Percentiles rank a stretch among this genome's conserved stretches.
These are phyloP conservation scores for Caenorhabditis latens DNA, from an alignment of 1,140 invertebrate species.

Conservation along the genomic window DNA sequence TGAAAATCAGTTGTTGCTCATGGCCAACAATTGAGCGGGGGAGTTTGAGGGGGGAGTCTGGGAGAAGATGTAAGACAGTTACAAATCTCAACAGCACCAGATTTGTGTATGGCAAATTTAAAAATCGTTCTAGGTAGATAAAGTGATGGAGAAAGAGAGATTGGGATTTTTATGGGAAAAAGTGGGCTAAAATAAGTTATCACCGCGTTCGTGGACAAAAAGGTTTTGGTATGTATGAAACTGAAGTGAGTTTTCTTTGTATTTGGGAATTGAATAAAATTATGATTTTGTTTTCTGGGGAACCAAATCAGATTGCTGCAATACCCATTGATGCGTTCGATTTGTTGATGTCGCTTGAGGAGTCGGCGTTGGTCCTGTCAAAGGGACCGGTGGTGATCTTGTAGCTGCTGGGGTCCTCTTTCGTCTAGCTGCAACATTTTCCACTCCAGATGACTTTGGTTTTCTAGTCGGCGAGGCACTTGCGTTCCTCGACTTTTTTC, in stretches of 20 bases:
- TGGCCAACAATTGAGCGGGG: conserved; percentile 32
- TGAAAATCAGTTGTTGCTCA: conserved; percentile 35
- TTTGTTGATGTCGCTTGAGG: conserved; percentile 58
- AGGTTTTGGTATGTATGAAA: conserved; percentile 52
- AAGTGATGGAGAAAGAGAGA: conserved; percentile 13
- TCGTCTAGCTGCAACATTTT: conserved; percentile 50
- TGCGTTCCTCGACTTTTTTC: conserved; percentile 21
- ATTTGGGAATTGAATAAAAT: neutral
- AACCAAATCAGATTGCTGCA: conserved; percentile 71
- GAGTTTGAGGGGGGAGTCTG: neutral
- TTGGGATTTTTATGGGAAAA: conserved; percentile 32
- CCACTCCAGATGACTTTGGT: conserved; percentile 19
- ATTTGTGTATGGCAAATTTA: conserved; percentile 41
- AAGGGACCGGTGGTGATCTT: neutral
- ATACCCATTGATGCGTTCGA: conserved; percentile 69
- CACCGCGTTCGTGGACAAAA: conserved; percentile 53
- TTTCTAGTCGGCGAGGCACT: conserved; percentile 58
- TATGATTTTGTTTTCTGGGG: conserved; percentile 21
- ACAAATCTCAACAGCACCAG: conserved; percentile 42
- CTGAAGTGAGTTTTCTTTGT: conserved; percentile 36
- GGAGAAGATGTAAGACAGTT: neutral
- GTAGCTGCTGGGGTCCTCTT: conserved; percentile 44
- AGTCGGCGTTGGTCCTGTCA: conserved; percentile 39
- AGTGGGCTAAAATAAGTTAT: conserved; percentile 59
- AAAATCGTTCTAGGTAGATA: conserved; percentile 11